A percentile compares a stretch with the other conserved stretches of the same genome.
Conservation (phyloP, 1,140 invertebrate species). For the Camponotus floridanus region DNA sequence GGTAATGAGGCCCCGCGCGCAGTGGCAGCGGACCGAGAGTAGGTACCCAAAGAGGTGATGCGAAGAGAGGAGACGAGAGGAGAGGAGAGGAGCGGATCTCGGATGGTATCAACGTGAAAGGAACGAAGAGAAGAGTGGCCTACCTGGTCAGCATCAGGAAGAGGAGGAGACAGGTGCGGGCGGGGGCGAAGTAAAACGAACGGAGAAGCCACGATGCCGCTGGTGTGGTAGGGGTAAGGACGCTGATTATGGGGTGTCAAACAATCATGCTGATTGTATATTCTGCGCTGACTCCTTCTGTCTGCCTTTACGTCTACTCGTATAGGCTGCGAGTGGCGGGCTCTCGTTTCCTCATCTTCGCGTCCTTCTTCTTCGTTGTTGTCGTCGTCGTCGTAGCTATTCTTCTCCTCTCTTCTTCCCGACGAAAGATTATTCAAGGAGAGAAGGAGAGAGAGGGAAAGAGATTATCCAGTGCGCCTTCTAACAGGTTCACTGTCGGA, state of each 20-base stretch:
- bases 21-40: conserved; percentile 67
- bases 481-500: conserved; percentile 23
- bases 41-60: conserved; percentile 59
- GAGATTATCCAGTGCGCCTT: conserved; percentile 21
- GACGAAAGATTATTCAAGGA: not conserved
- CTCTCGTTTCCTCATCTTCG: conserved; percentile 70
- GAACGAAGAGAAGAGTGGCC: conserved; percentile 61
- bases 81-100: conserved; percentile 61
- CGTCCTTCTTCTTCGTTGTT: conserved; percentile 35
- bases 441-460: conserved; percentile 17
- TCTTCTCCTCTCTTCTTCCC: conserved; percentile 24
- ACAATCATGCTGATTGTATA: conserved; percentile 86
- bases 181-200: conserved; percentile 49
- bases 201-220: conserved; percentile 55
- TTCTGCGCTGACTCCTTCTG: conserved; percentile 82
- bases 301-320: conserved; percentile 76
- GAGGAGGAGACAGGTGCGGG: conserved; percentile 33
- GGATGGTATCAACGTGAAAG: conserved; percentile 67
- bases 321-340: conserved; percentile 10
- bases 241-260: conserved; percentile 87
- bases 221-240: conserved; percentile 79
- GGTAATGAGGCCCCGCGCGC: conserved; percentile 83
- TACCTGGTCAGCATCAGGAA: conserved; percentile 24
- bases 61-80: conserved; percentile 34
- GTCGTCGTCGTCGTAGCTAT: conserved; percentile 1